Evolutionary conservation across 2,888 invertebrate species (phyloP).

Genomic region (Tachina lurida): DNA sequence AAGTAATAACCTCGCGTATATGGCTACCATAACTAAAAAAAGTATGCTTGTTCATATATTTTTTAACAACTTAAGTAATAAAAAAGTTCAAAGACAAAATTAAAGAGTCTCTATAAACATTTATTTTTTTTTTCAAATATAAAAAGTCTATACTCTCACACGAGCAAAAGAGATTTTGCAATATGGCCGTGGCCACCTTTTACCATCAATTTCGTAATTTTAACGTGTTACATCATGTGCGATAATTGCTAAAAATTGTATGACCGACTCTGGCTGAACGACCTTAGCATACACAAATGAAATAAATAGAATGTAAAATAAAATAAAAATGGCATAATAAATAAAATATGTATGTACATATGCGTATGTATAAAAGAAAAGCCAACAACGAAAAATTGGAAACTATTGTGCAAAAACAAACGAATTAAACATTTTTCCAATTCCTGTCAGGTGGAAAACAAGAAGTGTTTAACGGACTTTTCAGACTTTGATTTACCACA

Average conservation of each 20-base stretch:
- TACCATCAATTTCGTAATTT: conserved; percentile 53
- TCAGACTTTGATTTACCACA: conserved; percentile 71
- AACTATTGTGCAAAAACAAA: conserved; percentile 49
- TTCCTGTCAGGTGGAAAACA: conserved; percentile 69
- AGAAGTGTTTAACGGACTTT: conserved; percentile 70
- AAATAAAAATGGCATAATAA: conserved; percentile 27
- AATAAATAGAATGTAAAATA: conserved; percentile 38
- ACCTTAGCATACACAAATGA: conserved; percentile 57
- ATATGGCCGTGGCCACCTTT: conserved; percentile 52
- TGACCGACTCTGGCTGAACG: conserved; percentile 65
- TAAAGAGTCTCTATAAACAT: conserved; percentile 35
- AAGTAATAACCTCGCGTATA: background rate
- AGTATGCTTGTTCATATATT: background rate
- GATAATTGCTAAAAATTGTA: conserved; percentile 69
- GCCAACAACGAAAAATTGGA: conserved; percentile 31
- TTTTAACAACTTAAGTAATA: conserved; percentile 11
- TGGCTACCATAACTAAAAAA: background rate
- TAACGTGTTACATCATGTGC: conserved; percentile 67
- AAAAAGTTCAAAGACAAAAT: conserved; percentile 39
- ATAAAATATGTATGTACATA: background rate
- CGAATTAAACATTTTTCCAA: conserved; percentile 60
- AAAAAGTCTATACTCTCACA: conserved; percentile 14
- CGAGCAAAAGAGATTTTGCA: conserved; percentile 40
- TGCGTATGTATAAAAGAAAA: conserved; percentile 5
- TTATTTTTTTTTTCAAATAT: background rate